phyloP scores from a whole-genome alignment of 2,113 vertebrate species.

The Sorex fumeus region DNA sequence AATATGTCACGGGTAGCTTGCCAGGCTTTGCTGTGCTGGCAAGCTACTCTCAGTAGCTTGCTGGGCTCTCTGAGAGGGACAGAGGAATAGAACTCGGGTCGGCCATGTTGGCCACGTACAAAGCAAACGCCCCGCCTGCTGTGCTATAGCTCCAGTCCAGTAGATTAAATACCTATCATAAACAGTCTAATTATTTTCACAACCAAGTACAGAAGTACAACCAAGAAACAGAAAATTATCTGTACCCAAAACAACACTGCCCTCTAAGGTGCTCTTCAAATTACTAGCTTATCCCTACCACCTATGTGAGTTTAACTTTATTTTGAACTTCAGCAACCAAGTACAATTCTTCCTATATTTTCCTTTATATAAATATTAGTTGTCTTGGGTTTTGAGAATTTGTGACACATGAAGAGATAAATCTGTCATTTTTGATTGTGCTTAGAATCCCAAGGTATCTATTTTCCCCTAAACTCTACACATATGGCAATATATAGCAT shows the following conservation, averaged over 20 bases:
- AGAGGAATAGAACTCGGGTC: no score
- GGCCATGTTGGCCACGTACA: no score
- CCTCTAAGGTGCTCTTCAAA: no score
- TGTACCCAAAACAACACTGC: neutral
- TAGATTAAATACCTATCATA: neutral
- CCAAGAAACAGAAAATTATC: neutral
- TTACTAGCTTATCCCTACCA: neutral
- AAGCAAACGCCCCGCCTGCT: no score
- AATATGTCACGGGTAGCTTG: no score
- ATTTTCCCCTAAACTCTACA: neutral
- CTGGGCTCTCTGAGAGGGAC: no score
- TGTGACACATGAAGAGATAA: neutral
- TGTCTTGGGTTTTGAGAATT: neutral
- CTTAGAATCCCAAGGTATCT: neutral
- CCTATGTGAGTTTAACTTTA: neutral
- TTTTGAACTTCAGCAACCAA: neutral
- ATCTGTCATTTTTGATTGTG: neutral
- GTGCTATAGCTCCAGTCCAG: no score
- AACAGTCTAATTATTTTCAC: neutral
- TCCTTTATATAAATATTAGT: neutral
- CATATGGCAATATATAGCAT: neutral
- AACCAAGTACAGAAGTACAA: neutral
- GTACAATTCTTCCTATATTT: neutral
- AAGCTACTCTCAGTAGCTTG: no score
- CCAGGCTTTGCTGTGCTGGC: no score